phyloP scores from a whole-genome alignment of 2,797 vertebrate genomes.

The Epinephelus coioides region DNA sequence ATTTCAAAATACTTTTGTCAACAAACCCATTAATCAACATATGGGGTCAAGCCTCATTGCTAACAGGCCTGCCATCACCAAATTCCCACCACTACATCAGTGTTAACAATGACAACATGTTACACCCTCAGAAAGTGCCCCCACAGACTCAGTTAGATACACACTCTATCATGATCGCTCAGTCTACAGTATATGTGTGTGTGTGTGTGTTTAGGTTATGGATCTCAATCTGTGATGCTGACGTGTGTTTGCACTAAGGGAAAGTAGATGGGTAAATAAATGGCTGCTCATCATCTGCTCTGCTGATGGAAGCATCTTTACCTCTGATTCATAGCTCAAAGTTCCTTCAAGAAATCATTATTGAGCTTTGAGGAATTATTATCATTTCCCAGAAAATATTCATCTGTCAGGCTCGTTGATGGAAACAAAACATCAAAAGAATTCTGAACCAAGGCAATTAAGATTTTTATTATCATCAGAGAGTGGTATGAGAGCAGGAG shows the following conservation, averaged over 20 bases:
- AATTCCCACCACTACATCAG: constrained; percentile 48
- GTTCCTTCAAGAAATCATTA: constrained; percentile 49
- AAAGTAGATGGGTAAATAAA: constrained; percentile 52
- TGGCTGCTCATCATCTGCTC: constrained; percentile 33
- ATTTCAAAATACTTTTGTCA: constrained; percentile 44
- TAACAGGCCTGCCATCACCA: constrained; percentile 35
- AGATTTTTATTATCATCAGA: constrained; percentile 2
- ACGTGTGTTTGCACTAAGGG: constrained; percentile 40
- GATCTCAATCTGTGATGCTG: constrained; percentile 29
- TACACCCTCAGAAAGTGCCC: neutral
- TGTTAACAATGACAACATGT: constrained; percentile 34
- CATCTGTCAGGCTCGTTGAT: neutral
- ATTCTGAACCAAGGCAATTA: neutral
- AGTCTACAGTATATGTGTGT: neutral
- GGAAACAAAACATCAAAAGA: constrained; percentile 25
- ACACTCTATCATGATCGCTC: constrained; percentile 12
- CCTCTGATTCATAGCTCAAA: constrained; percentile 44
- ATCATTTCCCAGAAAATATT: constrained; percentile 38
- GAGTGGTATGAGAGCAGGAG: neutral
- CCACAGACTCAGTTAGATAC: constrained; percentile 5
- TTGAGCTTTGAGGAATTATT: constrained; percentile 36
- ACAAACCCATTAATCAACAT: constrained; percentile 50
- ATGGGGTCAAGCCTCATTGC: constrained; percentile 17
- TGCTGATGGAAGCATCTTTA: constrained; percentile 60
- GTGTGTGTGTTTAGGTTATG: constrained; percentile 6